Evolutionary conservation across 2,113 vertebrate species (phyloP).

Genomic region (Ameiurus melas): DNA sequence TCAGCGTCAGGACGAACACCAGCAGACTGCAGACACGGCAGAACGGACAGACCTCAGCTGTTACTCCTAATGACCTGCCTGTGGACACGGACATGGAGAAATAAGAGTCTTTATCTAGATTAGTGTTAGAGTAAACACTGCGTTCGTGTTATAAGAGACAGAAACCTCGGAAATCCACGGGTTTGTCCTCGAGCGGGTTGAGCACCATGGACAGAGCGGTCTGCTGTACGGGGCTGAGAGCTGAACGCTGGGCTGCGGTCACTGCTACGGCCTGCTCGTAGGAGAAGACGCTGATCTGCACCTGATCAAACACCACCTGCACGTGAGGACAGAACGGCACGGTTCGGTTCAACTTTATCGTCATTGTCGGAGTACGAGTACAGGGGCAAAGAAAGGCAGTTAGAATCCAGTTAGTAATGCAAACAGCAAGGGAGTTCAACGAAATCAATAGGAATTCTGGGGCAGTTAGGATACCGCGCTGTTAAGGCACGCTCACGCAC

Average conservation of each 20-base stretch:
- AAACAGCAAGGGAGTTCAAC: too few relatives aligned
- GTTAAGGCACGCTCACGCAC: too few relatives aligned
- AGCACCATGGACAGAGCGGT: slow-evolving; percentile 74
- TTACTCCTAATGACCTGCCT: slow-evolving; percentile 66
- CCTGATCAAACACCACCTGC: slow-evolving; percentile 70
- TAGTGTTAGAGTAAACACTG: background rate
- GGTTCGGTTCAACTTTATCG: background rate
- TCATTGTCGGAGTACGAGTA: too few relatives aligned
- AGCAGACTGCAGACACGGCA: slow-evolving; percentile 64
- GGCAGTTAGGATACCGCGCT: too few relatives aligned
- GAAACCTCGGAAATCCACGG: slow-evolving; percentile 66
- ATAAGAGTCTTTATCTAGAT: background rate
- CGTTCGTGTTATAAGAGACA: background rate
- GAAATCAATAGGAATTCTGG: too few relatives aligned
- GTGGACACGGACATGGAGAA: slow-evolving; percentile 14
- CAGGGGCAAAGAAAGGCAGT: too few relatives aligned
- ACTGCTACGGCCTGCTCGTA: slow-evolving; percentile 77
- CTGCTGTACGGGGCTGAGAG: slow-evolving; percentile 64
- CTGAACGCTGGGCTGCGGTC: slow-evolving; percentile 61
- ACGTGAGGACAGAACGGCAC: background rate
- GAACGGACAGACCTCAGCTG: slow-evolving; percentile 54
- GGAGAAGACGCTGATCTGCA: slow-evolving; percentile 73
- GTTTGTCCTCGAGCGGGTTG: slow-evolving; percentile 68
- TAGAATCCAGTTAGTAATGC: too few relatives aligned
- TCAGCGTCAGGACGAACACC: slow-evolving; percentile 59